Evolutionary conservation across 2,113 vertebrate genomes (phyloP).

Genomic region (Python bivittatus): DNA sequence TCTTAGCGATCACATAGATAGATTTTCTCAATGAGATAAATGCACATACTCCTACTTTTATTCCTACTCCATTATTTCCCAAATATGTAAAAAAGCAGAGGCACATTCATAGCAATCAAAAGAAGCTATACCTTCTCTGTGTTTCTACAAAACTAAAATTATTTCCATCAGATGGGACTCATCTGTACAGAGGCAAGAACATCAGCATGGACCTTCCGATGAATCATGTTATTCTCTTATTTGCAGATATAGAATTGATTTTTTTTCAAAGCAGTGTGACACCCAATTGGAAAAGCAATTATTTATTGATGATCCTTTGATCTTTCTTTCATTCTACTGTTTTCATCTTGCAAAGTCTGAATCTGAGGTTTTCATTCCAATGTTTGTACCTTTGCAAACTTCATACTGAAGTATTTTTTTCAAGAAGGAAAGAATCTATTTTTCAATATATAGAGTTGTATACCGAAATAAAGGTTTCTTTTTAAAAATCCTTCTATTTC

Average conservation of each 20-base stretch:
- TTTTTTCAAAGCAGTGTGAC: background rate
- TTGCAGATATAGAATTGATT: background rate
- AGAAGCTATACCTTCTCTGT: background rate
- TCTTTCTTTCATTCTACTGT: constrained; percentile 21
- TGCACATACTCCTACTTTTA: background rate
- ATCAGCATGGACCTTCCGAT: background rate
- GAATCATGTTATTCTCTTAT: constrained; percentile 15
- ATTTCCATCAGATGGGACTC: background rate
- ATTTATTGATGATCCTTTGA: constrained; percentile 25
- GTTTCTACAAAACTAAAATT: background rate
- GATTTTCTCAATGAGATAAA: background rate
- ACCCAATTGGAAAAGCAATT: background rate
- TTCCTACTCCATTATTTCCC: background rate
- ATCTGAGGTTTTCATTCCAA: background rate
- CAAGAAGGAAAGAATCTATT: background rate
- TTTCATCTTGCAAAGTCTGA: constrained; percentile 30
- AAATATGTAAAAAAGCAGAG: background rate
- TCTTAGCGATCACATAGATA: background rate
- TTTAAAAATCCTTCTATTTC: constrained; percentile 25
- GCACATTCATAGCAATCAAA: background rate
- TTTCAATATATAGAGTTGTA: constrained; percentile 4
- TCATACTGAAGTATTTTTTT: constrained; percentile 19
- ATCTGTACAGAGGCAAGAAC: background rate
- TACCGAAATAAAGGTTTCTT: background rate
- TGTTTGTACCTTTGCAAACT: constrained; percentile 14